A percentile compares a stretch with the other conserved stretches of the same genome.
phyloP scores from a whole-genome alignment of 2,113 vertebrate genomes.

The Tenrec ecaudatus region DNA sequence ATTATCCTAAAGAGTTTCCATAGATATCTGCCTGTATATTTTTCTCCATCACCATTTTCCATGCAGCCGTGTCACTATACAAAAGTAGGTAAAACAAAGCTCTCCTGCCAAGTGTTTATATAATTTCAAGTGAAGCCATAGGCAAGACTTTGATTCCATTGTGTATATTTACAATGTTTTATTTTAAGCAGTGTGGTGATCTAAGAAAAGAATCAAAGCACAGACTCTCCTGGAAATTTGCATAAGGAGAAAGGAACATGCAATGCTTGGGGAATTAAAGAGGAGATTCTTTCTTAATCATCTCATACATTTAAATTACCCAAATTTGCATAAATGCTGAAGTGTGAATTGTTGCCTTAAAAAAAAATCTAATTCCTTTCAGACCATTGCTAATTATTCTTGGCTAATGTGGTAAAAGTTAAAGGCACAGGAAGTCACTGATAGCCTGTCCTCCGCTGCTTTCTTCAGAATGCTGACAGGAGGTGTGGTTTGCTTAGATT shows the following conservation, averaged over 20 bases:
- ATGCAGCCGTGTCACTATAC: neutral
- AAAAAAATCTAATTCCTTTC: slow-evolving; percentile 66
- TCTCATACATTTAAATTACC: slow-evolving; percentile 72
- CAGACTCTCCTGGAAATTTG: slow-evolving; percentile 54
- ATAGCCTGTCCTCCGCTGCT: neutral
- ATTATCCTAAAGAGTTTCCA: slow-evolving; percentile 78
- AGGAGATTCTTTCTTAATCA: slow-evolving; percentile 80
- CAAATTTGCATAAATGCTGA: slow-evolving; percentile 75
- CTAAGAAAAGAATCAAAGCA: slow-evolving; percentile 71
- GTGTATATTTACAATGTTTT: slow-evolving; percentile 58
- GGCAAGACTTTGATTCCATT: slow-evolving; percentile 26
- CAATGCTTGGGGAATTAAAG: slow-evolving; percentile 74
- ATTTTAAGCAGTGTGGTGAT: slow-evolving; percentile 70
- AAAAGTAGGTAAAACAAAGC: neutral
- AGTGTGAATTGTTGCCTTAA: slow-evolving; percentile 68
- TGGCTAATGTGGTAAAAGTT: slow-evolving; percentile 67
- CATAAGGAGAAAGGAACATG: slow-evolving; percentile 77
- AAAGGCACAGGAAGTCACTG: slow-evolving; percentile 60
- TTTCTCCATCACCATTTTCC: slow-evolving; percentile 65
- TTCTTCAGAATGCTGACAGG: slow-evolving; percentile 52
- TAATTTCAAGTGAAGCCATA: slow-evolving; percentile 41
- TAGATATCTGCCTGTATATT: slow-evolving; percentile 72
- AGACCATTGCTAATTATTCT: slow-evolving; percentile 68
- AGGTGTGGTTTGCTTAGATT: slow-evolving; percentile 56
- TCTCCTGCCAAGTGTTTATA: slow-evolving; percentile 39